Percentiles rank a stretch among this genome's conserved stretches.
Evolutionary conservation across 2,888 invertebrate species (phyloP).

Genomic region (Mythimna impura): DNA sequence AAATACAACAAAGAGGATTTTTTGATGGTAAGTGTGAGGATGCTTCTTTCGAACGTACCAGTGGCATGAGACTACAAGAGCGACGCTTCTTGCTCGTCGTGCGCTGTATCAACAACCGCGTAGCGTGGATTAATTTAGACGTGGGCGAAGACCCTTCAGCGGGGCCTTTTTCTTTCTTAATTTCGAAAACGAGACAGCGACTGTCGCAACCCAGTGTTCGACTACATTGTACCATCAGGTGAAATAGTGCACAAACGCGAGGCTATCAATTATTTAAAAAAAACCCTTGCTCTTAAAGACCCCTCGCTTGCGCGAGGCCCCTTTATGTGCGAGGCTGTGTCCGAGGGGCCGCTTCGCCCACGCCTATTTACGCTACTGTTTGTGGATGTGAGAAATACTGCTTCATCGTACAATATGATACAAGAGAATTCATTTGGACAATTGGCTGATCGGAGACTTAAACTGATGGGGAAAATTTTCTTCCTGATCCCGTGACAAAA

Average conservation of each 20-base stretch:
- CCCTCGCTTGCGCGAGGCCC: too few relatives aligned
- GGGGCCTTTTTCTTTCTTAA: too few relatives aligned
- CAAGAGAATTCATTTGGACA: constrained; percentile 2
- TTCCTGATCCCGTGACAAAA: constrained; percentile 14
- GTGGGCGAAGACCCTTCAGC: too few relatives aligned
- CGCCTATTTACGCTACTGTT: too few relatives aligned
- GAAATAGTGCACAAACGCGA: too few relatives aligned
- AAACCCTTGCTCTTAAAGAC: too few relatives aligned
- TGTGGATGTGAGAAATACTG: background rate
- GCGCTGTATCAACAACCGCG: background rate
- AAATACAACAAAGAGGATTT: constrained; percentile 49
- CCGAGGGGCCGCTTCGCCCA: too few relatives aligned
- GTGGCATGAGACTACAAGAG: constrained; percentile 18
- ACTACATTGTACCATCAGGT: too few relatives aligned
- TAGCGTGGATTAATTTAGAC: background rate
- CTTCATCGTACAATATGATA: background rate
- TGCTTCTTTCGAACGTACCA: constrained; percentile 30
- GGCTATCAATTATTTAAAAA: too few relatives aligned
- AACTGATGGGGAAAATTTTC: background rate
- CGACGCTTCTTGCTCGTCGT: constrained; percentile 7
- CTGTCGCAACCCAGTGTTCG: too few relatives aligned
- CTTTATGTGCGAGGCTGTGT: too few relatives aligned
- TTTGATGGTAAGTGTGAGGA: constrained; percentile 49
- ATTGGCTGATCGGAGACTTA: constrained; percentile 13
- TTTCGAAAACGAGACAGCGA: too few relatives aligned